Evolutionary conservation across 2,797 vertebrate genomes (phyloP).

Genomic region (Falco concolor): DNA sequence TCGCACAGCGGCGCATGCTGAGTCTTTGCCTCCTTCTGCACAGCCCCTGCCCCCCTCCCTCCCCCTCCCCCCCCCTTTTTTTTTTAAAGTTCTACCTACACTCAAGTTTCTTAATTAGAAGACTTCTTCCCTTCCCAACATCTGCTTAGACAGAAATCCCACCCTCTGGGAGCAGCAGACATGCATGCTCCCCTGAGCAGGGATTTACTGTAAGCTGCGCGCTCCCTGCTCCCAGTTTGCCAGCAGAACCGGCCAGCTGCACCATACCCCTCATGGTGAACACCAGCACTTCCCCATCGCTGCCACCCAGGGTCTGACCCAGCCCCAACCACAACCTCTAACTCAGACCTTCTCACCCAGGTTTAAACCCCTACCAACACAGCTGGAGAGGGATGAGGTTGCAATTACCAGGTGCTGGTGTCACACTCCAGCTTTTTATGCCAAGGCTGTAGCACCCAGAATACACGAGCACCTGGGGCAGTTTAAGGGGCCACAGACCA

Average conservation of each 20-base stretch:
- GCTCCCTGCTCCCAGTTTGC: neutral
- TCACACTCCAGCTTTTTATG: neutral
- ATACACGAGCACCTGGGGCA: neutral
- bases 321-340: neutral
- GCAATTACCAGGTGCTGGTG: neutral
- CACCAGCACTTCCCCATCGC: neutral
- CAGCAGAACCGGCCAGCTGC: neutral
- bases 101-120: neutral
- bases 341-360: neutral
- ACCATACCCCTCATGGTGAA: neutral
- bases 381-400: neutral
- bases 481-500: neutral
- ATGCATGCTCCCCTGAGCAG: fast-evolving
- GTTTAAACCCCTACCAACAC: neutral
- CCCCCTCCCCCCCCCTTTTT: no score
- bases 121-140: neutral
- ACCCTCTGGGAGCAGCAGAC: neutral
- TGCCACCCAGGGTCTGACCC: neutral
- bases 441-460: neutral
- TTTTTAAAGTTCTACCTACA: neutral
- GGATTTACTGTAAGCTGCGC: neutral
- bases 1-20: fast-evolving
- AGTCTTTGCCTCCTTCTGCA: neutral
- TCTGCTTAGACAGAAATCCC: neutral
- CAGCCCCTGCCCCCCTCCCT: no score